phyloP scores from a whole-genome alignment of 2,888 invertebrate genomes.

The Incurvaria masculella region DNA sequence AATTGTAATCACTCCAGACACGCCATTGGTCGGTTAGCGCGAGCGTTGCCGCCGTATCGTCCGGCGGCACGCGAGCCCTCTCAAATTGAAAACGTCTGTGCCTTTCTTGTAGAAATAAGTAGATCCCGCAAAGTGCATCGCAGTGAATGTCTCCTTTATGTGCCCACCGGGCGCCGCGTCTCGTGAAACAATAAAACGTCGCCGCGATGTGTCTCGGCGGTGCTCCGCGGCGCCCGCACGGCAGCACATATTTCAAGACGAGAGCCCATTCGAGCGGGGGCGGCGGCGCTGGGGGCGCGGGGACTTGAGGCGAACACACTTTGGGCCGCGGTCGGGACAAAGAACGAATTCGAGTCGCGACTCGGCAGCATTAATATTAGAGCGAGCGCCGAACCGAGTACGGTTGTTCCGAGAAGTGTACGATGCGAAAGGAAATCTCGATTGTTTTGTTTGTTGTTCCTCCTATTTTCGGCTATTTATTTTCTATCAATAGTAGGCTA shows the following conservation, averaged over 20 bases:
- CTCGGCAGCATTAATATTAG: background rate
- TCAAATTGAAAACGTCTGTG: background rate
- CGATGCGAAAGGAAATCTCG: conserved; percentile 66
- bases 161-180: background rate
- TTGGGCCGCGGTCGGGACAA: background rate
- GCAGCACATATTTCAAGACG: too few relatives aligned
- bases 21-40: background rate
- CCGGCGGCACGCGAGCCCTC: background rate
- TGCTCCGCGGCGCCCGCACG: too few relatives aligned
- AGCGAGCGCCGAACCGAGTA: conserved; percentile 43
- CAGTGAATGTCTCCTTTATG: background rate
- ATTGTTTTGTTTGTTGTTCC: too few relatives aligned
- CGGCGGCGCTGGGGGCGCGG: too few relatives aligned
- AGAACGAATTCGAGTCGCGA: background rate
- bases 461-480: too few relatives aligned
- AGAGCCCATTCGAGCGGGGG: too few relatives aligned
- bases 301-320: background rate
- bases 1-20: background rate
- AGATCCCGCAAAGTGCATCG: background rate
- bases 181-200: background rate
- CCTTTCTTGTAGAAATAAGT: background rate
- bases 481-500: too few relatives aligned
- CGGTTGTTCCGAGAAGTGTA: conserved; percentile 67
- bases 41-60: background rate
- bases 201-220: too few relatives aligned